phyloP scores from a whole-genome alignment of 2,113 vertebrate genomes.

The Petrocephalus microphthalmus region DNA sequence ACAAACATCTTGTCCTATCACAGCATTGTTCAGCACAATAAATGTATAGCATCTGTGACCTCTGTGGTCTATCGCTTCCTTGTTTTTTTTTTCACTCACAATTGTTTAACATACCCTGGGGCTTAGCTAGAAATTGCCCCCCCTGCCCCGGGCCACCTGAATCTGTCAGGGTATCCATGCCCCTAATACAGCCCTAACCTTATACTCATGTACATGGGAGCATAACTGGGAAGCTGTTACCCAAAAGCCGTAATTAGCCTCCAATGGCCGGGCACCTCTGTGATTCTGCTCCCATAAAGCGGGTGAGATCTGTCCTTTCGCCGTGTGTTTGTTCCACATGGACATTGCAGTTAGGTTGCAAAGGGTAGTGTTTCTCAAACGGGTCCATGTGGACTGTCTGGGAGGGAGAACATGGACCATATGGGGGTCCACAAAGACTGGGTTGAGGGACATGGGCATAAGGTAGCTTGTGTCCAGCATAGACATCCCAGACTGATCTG shows the following conservation, averaged over 20 bases:
- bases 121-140: background rate
- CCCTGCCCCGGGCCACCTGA: background rate
- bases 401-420: background rate
- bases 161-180: background rate
- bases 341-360: background rate
- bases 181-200: background rate
- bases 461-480: background rate
- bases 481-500: background rate
- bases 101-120: background rate
- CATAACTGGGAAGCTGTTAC: background rate
- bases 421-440: background rate
- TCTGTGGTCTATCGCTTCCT: constrained; percentile 60
- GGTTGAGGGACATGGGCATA: background rate
- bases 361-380: background rate
- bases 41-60: constrained; percentile 82
- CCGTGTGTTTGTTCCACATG: background rate
- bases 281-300: background rate
- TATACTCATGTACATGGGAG: background rate
- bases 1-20: constrained; percentile 75
- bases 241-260: background rate
- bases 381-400: background rate
- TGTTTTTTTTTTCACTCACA: constrained; percentile 13
- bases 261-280: background rate
- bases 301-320: background rate
- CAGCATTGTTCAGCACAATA: constrained; percentile 89